These are phyloP conservation scores for Aleiodes alternator DNA, from an alignment of 2,888 invertebrate genomes.

Conservation along the genomic window DNA sequence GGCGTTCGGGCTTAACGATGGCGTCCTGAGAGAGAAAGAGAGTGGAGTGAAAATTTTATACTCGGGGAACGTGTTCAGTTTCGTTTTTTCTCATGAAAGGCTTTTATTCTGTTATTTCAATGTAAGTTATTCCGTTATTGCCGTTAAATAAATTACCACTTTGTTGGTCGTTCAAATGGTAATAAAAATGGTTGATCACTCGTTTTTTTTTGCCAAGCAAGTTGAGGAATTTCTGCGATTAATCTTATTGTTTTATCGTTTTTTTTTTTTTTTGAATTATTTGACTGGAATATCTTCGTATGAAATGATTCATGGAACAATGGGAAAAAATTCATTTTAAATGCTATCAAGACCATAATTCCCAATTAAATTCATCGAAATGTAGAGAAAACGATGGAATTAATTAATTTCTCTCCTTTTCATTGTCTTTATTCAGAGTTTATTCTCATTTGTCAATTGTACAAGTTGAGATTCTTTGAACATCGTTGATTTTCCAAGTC, in stretches of 20 bases:
- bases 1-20: slow-evolving; percentile 38
- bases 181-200: too few species aligned
- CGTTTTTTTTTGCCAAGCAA: too few species aligned
- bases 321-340: too few species aligned
- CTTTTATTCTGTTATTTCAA: slow-evolving; percentile 18
- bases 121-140: slow-evolving; percentile 23
- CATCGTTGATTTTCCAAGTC: background rate
- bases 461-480: background rate
- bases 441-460: too few species aligned
- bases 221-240: background rate
- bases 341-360: too few species aligned
- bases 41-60: slow-evolving; percentile 33
- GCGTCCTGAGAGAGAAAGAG: slow-evolving; percentile 31
- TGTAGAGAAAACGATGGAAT: too few species aligned
- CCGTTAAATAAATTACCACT: background rate
- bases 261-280: background rate
- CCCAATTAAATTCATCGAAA: too few species aligned
- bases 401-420: too few species aligned
- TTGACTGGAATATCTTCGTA: background rate
- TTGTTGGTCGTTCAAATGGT: background rate
- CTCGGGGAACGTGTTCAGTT: slow-evolving; percentile 19
- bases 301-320: too few species aligned
- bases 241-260: background rate
- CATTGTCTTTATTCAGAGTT: too few species aligned
- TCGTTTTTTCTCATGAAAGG: slow-evolving; percentile 2